Evolutionary conservation across 2,888 invertebrate genomes (phyloP).

Genomic region (Dastarcus helophoroides): DNA sequence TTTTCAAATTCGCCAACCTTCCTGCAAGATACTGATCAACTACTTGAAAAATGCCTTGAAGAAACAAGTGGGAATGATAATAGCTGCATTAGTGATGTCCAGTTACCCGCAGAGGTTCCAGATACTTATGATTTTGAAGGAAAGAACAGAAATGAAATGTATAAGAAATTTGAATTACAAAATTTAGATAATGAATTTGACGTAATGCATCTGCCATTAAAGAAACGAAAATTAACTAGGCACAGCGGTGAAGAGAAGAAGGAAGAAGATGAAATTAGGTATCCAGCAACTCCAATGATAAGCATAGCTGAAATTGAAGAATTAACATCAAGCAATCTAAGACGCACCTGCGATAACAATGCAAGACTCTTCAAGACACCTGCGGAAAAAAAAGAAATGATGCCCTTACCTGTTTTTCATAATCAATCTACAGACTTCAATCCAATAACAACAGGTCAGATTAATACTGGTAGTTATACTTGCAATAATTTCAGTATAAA

Average conservation of each 20-base stretch:
- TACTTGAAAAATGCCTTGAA: too few relatives aligned
- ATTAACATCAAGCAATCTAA: constrained; percentile 15
- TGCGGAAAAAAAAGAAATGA: constrained; percentile 33
- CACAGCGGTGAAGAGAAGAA: constrained; percentile 13
- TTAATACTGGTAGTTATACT: constrained; percentile 27
- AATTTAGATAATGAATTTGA: constrained; percentile 17
- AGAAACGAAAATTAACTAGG: constrained; percentile 27
- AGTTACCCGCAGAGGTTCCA: constrained; percentile 19
- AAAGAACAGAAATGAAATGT: constrained; percentile 17
- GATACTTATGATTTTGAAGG: constrained; percentile 19
- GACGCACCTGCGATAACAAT: constrained; percentile 5
- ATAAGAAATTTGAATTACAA: constrained; percentile 11
- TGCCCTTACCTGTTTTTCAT: constrained; percentile 21
- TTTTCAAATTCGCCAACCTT: too few relatives aligned
- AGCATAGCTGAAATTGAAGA: constrained; percentile 33
- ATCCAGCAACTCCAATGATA: constrained; percentile 34
- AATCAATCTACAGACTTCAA: constrained; percentile 14
- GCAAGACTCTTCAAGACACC: constrained; percentile 29
- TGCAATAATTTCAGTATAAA: constrained; percentile 30
- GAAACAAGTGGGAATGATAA: too few relatives aligned
- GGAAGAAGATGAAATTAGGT: constrained; percentile 27
- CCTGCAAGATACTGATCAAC: too few relatives aligned
- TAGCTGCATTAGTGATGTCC: too few relatives aligned
- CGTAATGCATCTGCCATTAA: constrained; percentile 25
- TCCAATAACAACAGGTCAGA: constrained; percentile 25